Conservation (phyloP, 1,140 invertebrate species). For the Bactericera cockerelli region DNA sequence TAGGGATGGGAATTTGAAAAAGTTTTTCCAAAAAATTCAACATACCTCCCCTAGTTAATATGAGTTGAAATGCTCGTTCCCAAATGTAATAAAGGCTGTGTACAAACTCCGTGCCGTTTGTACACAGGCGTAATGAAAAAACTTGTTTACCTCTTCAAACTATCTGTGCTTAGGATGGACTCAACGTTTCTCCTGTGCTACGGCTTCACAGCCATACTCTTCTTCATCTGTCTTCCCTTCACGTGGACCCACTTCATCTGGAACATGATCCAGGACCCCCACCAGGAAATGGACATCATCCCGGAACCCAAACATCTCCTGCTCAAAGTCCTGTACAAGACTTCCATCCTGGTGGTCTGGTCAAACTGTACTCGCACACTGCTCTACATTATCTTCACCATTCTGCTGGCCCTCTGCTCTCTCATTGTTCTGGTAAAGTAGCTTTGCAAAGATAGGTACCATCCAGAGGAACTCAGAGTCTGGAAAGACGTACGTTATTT, state of each 20-base stretch:
- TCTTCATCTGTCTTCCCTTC: slow-evolving; percentile 39
- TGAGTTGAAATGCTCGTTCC: too few species aligned
- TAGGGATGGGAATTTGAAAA: too few species aligned
- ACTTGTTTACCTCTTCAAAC: too few species aligned
- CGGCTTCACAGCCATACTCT: slow-evolving; percentile 29
- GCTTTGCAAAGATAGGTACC: too few species aligned
- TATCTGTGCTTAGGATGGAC: neutral
- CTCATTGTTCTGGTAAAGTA: slow-evolving; percentile 43
- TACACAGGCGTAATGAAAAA: too few species aligned
- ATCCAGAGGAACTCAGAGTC: too few species aligned
- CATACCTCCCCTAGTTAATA: too few species aligned
- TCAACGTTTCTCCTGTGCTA: slow-evolving; percentile 28
- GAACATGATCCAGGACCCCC: slow-evolving; percentile 29
- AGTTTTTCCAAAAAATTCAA: too few species aligned
- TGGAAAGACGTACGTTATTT: too few species aligned
- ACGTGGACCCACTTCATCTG: slow-evolving; percentile 47
- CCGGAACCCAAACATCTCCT: slow-evolving; percentile 31
- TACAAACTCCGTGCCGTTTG: too few species aligned
- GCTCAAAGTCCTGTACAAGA: slow-evolving; percentile 32
- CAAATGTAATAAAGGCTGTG: too few species aligned
- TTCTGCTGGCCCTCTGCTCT: slow-evolving; percentile 42
- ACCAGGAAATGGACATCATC: slow-evolving; percentile 31
- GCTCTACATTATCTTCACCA: slow-evolving; percentile 47
- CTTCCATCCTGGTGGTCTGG: slow-evolving; percentile 36
- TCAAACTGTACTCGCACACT: slow-evolving; percentile 40